Evolutionary conservation across 2,888 invertebrate genomes (phyloP).

Genomic region (Netelia melanura): DNA sequence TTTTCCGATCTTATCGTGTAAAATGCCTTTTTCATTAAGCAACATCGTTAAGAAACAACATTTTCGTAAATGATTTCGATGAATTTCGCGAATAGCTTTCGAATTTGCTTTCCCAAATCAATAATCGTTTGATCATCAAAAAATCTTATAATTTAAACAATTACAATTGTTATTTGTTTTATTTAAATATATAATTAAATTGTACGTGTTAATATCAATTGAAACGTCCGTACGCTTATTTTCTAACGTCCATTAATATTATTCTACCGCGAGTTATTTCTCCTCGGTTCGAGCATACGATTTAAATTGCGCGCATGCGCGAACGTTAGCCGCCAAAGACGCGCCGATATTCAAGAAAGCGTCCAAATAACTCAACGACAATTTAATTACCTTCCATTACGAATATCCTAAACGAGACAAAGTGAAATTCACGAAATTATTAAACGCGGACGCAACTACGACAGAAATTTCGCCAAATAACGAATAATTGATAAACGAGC

Average conservation of each 20-base stretch:
- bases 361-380: slow-evolving; percentile 44
- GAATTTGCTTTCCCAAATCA: no score
- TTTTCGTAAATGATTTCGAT: neutral
- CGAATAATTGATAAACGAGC: slow-evolving; percentile 9
- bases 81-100: no score
- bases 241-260: no score
- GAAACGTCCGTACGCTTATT: no score
- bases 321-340: slow-evolving; percentile 13
- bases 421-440: neutral
- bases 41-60: neutral
- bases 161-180: no score
- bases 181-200: no score
- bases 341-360: slow-evolving; percentile 70
- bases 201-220: no score
- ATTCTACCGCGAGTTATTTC: neutral
- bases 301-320: slow-evolving; percentile 65
- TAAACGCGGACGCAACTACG: neutral
- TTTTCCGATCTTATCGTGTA: neutral
- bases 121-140: no score
- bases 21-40: neutral
- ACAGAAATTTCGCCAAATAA: slow-evolving; percentile 9
- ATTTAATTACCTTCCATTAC: neutral
- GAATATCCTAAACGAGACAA: neutral
- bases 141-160: no score
- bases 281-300: neutral